A percentile compares a stretch with the other conserved stretches of the same genome.
phyloP scores from a whole-genome alignment of 2,113 vertebrate genomes.

The Gymnobelideus leadbeateri region DNA sequence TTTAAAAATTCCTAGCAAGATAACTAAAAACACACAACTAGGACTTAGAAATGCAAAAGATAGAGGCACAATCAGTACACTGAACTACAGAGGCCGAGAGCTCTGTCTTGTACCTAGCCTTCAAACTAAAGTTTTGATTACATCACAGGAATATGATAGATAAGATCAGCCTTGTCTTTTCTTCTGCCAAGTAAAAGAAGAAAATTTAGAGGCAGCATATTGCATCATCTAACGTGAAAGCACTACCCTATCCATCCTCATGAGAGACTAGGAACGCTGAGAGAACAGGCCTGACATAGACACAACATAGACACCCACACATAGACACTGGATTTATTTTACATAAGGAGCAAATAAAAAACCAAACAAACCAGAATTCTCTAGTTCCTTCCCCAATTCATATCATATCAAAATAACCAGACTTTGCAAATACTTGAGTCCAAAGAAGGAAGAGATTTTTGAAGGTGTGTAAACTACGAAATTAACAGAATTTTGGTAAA shows the following conservation, averaged over 20 bases:
- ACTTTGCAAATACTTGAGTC: not conserved
- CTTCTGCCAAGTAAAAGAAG: constrained; percentile 58
- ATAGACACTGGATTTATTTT: too few species aligned
- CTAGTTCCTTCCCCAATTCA: not conserved
- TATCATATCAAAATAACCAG: not conserved
- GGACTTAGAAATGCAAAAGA: not conserved
- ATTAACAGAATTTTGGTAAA: too few species aligned
- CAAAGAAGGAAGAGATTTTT: constrained; percentile 16
- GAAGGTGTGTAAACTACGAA: too few species aligned
- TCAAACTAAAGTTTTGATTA: constrained; percentile 12
- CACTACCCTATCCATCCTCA: not conserved
- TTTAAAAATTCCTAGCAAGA: not conserved
- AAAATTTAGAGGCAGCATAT: constrained; percentile 39
- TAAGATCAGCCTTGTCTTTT: constrained; percentile 33
- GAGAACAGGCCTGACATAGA: not conserved
- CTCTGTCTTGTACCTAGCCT: constrained; percentile 13
- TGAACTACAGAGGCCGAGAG: constrained; percentile 47
- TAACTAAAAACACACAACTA: constrained; percentile 21
- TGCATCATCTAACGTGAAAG: not conserved
- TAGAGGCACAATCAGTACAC: not conserved
- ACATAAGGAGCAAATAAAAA: too few species aligned
- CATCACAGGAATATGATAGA: constrained; percentile 37
- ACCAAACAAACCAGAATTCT: constrained; percentile 8
- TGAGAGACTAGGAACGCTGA: not conserved
- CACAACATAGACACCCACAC: fast-evolving